Conservation (phyloP, 2,113 vertebrate genomes). For the Pangasianodon hypophthalmus region DNA sequence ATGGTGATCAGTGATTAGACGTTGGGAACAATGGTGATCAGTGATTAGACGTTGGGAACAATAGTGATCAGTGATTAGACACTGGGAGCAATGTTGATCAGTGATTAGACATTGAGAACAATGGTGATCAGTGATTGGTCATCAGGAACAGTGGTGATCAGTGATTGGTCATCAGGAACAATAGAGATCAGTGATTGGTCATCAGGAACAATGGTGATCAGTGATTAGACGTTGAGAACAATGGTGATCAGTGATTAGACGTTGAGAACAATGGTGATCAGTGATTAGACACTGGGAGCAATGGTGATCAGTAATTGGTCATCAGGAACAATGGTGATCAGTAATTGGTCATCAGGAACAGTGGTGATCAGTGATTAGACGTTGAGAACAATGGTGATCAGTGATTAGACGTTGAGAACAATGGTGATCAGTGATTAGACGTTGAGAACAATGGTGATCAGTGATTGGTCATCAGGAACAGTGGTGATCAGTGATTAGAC, state of each 20-base stretch:
- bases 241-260: neutral
- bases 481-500: neutral
- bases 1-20: neutral
- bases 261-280: neutral
- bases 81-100: neutral
- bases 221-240: neutral
- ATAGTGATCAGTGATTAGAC: neutral
- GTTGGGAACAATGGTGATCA: neutral
- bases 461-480: neutral
- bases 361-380: neutral
- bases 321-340: neutral
- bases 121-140: neutral
- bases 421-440: neutral
- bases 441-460: neutral
- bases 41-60: neutral
- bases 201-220: neutral
- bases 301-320: neutral
- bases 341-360: neutral
- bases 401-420: neutral
- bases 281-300: neutral
- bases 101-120: neutral
- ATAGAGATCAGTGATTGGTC: neutral
- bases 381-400: neutral
- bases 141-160: neutral
- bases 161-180: neutral